These are phyloP conservation scores for Bombylius major DNA, from an alignment of 2,888 invertebrate species.

Conservation along the genomic window DNA sequence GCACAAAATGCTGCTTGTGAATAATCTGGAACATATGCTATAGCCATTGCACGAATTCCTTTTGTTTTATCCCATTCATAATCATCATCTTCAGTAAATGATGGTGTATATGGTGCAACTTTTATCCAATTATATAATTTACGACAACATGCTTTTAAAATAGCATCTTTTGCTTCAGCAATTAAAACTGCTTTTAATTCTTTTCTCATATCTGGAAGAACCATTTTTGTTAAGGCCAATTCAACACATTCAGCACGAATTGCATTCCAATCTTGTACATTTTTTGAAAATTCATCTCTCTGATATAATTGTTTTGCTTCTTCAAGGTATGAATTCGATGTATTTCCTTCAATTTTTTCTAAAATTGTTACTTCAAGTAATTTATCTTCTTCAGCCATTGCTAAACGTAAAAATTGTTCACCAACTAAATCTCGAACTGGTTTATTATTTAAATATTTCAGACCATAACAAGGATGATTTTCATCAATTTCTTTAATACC, in stretches of 20 bases:
- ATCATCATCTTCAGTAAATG: slow-evolving; percentile 70
- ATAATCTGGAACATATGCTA: slow-evolving; percentile 78
- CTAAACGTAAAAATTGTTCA: slow-evolving; percentile 79
- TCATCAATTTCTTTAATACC: slow-evolving; percentile 95
- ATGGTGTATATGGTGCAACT: slow-evolving; percentile 58
- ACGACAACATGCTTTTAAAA: slow-evolving; percentile 70
- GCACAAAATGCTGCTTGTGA: slow-evolving; percentile 79
- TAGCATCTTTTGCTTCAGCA: slow-evolving; percentile 76
- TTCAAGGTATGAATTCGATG: slow-evolving; percentile 65
- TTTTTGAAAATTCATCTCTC: slow-evolving; percentile 85
- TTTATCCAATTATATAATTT: slow-evolving; percentile 86
- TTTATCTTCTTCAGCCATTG: slow-evolving; percentile 71
- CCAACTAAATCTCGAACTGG: slow-evolving; percentile 78
- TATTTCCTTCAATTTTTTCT: slow-evolving; percentile 67
- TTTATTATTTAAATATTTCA: slow-evolving; percentile 87
- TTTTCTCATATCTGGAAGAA: slow-evolving; percentile 78
- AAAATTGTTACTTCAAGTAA: slow-evolving; percentile 59
- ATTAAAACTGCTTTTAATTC: slow-evolving; percentile 70
- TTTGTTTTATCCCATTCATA: slow-evolving; percentile 73
- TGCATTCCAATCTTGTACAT: slow-evolving; percentile 92
- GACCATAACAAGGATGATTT: slow-evolving; percentile 70
- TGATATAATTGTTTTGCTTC: slow-evolving; percentile 62
- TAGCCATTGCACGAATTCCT: slow-evolving; percentile 74
- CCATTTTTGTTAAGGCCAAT: slow-evolving; percentile 71
- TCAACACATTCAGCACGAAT: slow-evolving; percentile 78